phyloP scores from a whole-genome alignment of 2,888 invertebrate genomes.

The Coelinius sp. region DNA sequence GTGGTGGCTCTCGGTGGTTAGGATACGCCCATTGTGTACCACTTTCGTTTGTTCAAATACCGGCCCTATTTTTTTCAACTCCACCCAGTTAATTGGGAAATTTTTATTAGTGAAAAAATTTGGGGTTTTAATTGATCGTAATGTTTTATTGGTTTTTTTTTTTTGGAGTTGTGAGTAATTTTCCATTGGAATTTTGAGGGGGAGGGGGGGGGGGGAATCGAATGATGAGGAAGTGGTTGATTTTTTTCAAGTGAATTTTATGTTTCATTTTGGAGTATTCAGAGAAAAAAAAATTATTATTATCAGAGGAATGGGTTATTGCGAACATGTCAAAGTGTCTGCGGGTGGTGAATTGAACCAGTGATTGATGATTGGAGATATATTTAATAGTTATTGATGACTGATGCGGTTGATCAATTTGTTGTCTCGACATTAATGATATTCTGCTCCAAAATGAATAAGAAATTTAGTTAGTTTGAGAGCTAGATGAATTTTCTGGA shows the following conservation, averaged over 20 bases:
- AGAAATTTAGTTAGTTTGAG: background rate
- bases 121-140: background rate
- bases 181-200: background rate
- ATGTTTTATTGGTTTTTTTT: background rate
- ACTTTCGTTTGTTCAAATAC: slow-evolving; percentile 15
- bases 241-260: no score
- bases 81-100: background rate
- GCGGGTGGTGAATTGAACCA: no score
- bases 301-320: no score
- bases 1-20: background rate
- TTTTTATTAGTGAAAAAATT: background rate
- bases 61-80: slow-evolving; percentile 17
- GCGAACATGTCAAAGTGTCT: no score
- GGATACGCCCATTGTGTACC: slow-evolving; percentile 31
- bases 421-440: background rate
- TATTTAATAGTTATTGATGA: background rate
- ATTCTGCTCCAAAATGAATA: background rate
- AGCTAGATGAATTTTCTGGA: background rate
- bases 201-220: background rate
- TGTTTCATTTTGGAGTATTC: no score
- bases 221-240: no score
- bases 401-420: background rate
- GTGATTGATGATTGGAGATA: background rate
- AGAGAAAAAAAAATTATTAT: no score
- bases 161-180: background rate